These are phyloP conservation scores for Muraenolepis orangiensis DNA, from an alignment of 2,797 vertebrate genomes.

Conservation along the genomic window DNA sequence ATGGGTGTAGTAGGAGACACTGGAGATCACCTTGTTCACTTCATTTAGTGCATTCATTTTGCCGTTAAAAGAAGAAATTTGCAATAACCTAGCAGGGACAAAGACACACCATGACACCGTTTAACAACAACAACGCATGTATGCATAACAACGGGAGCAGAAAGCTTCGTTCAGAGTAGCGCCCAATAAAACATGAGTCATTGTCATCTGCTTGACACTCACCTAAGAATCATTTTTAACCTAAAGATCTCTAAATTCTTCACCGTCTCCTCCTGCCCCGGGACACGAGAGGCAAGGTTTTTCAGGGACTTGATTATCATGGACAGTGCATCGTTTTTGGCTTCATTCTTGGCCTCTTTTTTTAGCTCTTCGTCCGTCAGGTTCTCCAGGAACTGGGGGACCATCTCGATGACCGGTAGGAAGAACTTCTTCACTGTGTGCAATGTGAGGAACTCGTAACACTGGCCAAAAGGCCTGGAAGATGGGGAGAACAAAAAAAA, in stretches of 20 bases:
- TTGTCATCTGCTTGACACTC: conserved; percentile 52
- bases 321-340: conserved; percentile 99
- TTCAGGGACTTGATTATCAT: conserved; percentile 99
- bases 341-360: conserved; percentile 99
- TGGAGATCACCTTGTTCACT: conserved; percentile 99
- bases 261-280: conserved; percentile 99
- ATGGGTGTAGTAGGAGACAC: conserved; percentile 98
- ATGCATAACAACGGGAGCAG: neutral
- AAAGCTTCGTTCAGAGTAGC: neutral
- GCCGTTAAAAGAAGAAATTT: conserved; percentile 99
- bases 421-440: conserved; percentile 99
- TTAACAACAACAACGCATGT: neutral
- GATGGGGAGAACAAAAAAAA: conserved; percentile 27
- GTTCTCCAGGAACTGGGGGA: conserved; percentile 99
- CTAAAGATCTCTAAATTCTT: conserved; percentile 99
- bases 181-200: neutral
- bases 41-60: conserved; percentile 99
- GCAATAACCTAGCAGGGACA: conserved; percentile 85
- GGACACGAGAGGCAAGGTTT: conserved; percentile 97
- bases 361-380: conserved; percentile 99
- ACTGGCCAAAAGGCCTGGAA: conserved; percentile 97
- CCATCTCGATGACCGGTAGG: conserved; percentile 99
- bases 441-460: conserved; percentile 98
- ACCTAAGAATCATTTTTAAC: conserved; percentile 99
- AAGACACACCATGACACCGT: neutral